Evolutionary conservation across 2,797 vertebrate species (phyloP), one percentile per base, ranked within the genome.

Genomic region (Hafferia zeledoni): DNA sequence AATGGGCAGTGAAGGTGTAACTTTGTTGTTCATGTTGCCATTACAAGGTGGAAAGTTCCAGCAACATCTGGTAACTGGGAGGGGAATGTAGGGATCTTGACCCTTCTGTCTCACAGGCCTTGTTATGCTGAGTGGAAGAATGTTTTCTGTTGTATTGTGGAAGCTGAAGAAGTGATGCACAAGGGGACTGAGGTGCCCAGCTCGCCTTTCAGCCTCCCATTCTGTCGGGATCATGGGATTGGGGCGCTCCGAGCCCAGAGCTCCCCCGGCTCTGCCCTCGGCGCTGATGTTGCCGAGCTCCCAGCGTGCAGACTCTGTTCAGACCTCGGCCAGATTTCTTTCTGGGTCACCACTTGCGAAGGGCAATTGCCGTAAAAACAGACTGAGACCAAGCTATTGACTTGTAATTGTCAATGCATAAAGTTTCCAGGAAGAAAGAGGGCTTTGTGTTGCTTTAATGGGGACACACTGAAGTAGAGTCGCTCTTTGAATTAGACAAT

Each of bases 371-470:
- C 94, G 82, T 92, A 83, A 95, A 91, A 90, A 63, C 59, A 89
- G 76, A 52, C 89, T 49, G 84, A 92, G 72, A 91, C 69, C 69
- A 59, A 79, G 75, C 91, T 93, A 91, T 92, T 95, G 89, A 87
- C 91, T 96, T 95, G 81, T 92, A 92, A 91, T 91, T 87, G 94
- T 92, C 87, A 87, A 37, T 18, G 65, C 89, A 69, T 93, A 65
- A 95, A 87, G 84, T 93, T 94, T 85, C 50, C 30, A 44, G 46
- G 92, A 94, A 94, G 93, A 95, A 95, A 81, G 94, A 87, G 50
- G 84, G 61, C 87, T 95, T 94, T 97, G 93, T 96, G 87, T 41
- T 39, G 31, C 61, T 92, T 93, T 89, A 89, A 94, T 83, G 76
- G 79, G 74, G 83, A 84, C 91, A 93, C 72, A 68, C 55, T 93